Evolutionary conservation across 2,888 invertebrate species (phyloP).

Genomic region (Drosophila formosana): DNA sequence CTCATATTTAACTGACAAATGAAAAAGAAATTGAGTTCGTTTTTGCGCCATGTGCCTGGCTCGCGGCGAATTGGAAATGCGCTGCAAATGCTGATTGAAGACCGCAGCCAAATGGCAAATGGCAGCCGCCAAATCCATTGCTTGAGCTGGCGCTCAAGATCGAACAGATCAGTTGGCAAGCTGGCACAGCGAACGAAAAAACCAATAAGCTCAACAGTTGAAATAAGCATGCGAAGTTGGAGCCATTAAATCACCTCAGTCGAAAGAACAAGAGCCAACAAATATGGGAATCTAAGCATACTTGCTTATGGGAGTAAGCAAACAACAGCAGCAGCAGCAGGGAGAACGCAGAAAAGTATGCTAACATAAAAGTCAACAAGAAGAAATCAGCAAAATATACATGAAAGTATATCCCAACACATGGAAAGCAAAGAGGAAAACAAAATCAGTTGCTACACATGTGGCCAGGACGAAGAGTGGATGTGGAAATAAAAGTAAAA

Average conservation of each 20-base stretch:
- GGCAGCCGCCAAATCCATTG: not conserved
- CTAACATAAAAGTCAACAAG: constrained; percentile 70
- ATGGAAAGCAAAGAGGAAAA: constrained; percentile 20
- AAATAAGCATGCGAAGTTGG: constrained; percentile 41
- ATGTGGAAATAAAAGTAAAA: constrained; percentile 40
- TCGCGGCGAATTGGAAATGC: constrained; percentile 2
- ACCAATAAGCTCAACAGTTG: constrained; percentile 11
- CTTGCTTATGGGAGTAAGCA: constrained; percentile 17
- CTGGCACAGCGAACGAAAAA: not conserved
- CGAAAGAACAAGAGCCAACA: constrained; percentile 35
- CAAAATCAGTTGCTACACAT: constrained; percentile 65
- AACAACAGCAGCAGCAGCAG: not conserved
- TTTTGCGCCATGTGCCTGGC: not conserved
- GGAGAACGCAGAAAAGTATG: constrained; percentile 23
- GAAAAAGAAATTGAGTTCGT: constrained; percentile 34
- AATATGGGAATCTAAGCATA: constrained; percentile 22
- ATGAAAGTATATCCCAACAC: constrained; percentile 50
- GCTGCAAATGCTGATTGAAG: constrained; percentile 12
- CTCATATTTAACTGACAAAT: constrained; percentile 54
- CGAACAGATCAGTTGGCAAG: not conserved
- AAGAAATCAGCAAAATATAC: constrained; percentile 62
- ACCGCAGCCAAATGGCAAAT: not conserved
- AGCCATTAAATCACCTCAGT: constrained; percentile 58
- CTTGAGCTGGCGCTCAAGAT: not conserved
- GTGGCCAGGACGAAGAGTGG: constrained; percentile 38